phyloP scores from a whole-genome alignment of 2,888 invertebrate species.

The Hemithea aestivaria region DNA sequence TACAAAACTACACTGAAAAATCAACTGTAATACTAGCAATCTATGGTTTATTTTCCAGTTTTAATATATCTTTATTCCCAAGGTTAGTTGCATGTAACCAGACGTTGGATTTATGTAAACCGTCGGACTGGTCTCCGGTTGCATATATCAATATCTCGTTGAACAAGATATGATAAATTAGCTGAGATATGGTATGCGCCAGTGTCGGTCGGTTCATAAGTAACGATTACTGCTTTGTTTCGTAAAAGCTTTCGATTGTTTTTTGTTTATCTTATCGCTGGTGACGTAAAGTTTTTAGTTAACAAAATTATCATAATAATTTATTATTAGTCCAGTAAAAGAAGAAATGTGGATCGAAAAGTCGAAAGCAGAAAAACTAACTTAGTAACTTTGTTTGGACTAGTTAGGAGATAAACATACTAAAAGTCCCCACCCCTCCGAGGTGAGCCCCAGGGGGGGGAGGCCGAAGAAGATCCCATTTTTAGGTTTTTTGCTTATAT shows the following conservation, averaged over 20 bases:
- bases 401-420: too few relatives aligned
- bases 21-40: background rate
- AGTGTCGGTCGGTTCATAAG: constrained; percentile 30
- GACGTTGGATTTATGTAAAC: constrained; percentile 43
- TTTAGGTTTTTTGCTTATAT: too few relatives aligned
- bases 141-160: constrained; percentile 64
- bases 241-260: constrained; percentile 20
- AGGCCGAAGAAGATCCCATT: too few relatives aligned
- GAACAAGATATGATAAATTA: constrained; percentile 58
- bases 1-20: background rate
- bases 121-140: constrained; percentile 38
- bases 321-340: too few relatives aligned
- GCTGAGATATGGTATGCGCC: constrained; percentile 50
- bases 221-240: constrained; percentile 34
- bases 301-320: too few relatives aligned
- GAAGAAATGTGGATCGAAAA: too few relatives aligned
- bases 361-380: too few relatives aligned
- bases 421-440: too few relatives aligned
- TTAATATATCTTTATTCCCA: constrained; percentile 24
- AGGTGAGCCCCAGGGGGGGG: too few relatives aligned
- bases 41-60: constrained; percentile 32
- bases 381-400: too few relatives aligned
- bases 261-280: constrained; percentile 11
- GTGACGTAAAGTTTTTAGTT: constrained; percentile 2
- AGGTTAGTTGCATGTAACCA: constrained; percentile 47